Conservation (phyloP, 1,140 invertebrate species). For the Pissodes strobi region DNA sequence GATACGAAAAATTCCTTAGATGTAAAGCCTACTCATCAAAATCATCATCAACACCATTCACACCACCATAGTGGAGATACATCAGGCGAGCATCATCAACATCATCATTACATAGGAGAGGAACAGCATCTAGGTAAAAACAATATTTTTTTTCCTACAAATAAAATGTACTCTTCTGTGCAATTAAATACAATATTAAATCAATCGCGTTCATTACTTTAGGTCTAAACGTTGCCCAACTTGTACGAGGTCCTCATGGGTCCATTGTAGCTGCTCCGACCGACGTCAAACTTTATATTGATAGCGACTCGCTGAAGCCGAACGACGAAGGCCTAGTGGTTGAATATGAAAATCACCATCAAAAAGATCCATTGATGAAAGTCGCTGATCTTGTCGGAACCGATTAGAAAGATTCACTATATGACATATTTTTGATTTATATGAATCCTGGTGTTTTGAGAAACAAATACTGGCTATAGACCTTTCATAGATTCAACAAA, state of each 20-base stretch:
- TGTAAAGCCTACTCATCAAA: constrained; percentile 5
- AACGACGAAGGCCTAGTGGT: constrained; percentile 54
- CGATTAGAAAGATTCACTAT: neutral
- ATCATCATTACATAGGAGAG: constrained; percentile 43
- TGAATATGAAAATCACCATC: constrained; percentile 50
- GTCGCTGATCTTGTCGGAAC: constrained; percentile 19
- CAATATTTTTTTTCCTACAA: neutral
- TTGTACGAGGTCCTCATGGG: constrained; percentile 53
- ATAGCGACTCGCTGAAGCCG: constrained; percentile 49
- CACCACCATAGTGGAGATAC: constrained; percentile 23
- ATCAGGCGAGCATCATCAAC: constrained; percentile 11
- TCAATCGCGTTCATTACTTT: too few species aligned
- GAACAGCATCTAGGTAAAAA: constrained; percentile 39
- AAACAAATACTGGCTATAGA: neutral
- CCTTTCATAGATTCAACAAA: too few species aligned
- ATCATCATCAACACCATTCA: constrained; percentile 16
- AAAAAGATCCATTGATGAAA: constrained; percentile 5
- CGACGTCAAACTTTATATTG: constrained; percentile 51
- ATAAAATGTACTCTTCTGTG: neutral
- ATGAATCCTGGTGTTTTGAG: neutral
- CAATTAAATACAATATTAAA: neutral
- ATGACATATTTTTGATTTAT: neutral
- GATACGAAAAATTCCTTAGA: constrained; percentile 11
- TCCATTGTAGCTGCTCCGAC: constrained; percentile 50
- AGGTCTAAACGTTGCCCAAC: constrained; percentile 45